Conservation (phyloP, 2,113 vertebrate species). For the Carassius gibelio region DNA sequence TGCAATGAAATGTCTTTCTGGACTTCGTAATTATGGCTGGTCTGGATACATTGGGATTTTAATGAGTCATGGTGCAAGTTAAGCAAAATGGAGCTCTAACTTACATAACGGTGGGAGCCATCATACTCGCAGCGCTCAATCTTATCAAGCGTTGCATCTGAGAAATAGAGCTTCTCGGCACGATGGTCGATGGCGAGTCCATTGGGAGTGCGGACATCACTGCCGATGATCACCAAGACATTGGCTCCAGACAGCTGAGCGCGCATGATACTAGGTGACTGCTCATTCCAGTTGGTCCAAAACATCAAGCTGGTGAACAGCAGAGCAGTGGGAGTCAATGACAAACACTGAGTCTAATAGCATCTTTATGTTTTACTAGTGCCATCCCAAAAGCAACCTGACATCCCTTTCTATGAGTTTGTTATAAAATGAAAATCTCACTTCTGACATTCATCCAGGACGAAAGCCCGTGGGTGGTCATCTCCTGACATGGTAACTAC, state of each 20-base stretch:
- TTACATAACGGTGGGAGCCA: conserved; percentile 87
- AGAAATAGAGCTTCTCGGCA: conserved; percentile 96
- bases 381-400: neutral
- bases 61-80: neutral
- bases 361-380: neutral
- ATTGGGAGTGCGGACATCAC: conserved; percentile 92
- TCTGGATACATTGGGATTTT: neutral
- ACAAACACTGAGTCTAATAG: no score
- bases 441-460: conserved; percentile 94
- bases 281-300: conserved; percentile 99
- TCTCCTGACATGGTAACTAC: conserved; percentile 97
- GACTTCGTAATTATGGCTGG: neutral
- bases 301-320: conserved; percentile 84
- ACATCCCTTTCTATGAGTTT: neutral
- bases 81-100: conserved; percentile 60
- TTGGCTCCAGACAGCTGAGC: conserved; percentile 89
- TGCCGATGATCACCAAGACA: conserved; percentile 90
- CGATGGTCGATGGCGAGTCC: conserved; percentile 96
- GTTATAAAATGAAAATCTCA: conserved; percentile 65
- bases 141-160: conserved; percentile 95
- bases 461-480: conserved; percentile 93
- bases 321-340: neutral
- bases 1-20: neutral
- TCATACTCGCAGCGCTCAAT: conserved; percentile 98
- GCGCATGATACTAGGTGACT: conserved; percentile 96